These are phyloP conservation scores for Taeniopygia guttata DNA, from an alignment of 2,797 vertebrate genomes.

Conservation along the genomic window DNA sequence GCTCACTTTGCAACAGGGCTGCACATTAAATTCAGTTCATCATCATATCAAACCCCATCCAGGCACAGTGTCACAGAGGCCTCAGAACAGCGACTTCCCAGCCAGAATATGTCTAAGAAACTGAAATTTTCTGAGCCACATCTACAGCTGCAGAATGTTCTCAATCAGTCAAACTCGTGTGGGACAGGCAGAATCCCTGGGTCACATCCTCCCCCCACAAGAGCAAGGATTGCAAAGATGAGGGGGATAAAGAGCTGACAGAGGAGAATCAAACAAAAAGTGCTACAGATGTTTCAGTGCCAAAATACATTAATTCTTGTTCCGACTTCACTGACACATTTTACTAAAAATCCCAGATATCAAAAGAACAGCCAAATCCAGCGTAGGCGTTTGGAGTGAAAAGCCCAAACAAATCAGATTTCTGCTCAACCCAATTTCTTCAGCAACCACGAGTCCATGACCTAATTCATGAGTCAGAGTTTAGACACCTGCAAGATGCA, in stretches of 20 bases:
- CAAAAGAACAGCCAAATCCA: neutral
- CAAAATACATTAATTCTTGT: neutral
- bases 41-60: neutral
- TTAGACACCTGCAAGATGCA: neutral
- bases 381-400: neutral
- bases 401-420: neutral
- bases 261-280: neutral
- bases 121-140: neutral
- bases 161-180: fast-evolving
- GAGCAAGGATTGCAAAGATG: neutral
- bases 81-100: neutral
- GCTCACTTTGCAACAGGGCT: neutral
- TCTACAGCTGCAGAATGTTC: neutral
- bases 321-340: neutral
- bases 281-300: neutral
- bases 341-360: neutral
- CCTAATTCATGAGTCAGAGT: neutral
- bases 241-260: neutral
- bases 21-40: neutral
- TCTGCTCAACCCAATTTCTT: neutral
- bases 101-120: neutral
- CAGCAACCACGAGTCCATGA: neutral
- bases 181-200: neutral
- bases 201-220: fast-evolving
- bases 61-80: neutral